Conservation (phyloP, 2,888 invertebrate genomes). For the Leucophenga montana region DNA sequence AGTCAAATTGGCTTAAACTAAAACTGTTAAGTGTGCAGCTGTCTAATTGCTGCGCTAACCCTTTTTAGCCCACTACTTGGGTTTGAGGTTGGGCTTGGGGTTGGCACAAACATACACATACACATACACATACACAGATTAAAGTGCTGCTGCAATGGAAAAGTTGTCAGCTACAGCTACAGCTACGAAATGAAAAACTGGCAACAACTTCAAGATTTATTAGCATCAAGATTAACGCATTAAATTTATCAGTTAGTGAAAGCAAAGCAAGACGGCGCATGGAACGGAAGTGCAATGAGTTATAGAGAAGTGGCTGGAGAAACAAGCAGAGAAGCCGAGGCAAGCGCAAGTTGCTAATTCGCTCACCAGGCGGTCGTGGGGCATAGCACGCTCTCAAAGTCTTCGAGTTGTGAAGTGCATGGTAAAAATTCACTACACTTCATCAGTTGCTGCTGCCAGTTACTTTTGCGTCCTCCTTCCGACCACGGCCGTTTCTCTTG, state of each 20-base stretch:
- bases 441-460: slow-evolving; percentile 50
- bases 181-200: slow-evolving; percentile 60
- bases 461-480: neutral
- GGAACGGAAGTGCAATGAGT: slow-evolving; percentile 6
- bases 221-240: slow-evolving; percentile 72
- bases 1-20: slow-evolving; percentile 69
- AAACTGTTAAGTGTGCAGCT: slow-evolving; percentile 61
- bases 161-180: too few relatives aligned
- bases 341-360: slow-evolving; percentile 5
- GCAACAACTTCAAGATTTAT: slow-evolving; percentile 71
- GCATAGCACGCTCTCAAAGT: too few relatives aligned
- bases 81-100: too few relatives aligned
- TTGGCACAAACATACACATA: slow-evolving; percentile 16
- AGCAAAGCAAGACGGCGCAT: neutral
- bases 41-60: slow-evolving; percentile 62
- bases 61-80: slow-evolving; percentile 17
- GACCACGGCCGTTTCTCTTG: slow-evolving; percentile 5
- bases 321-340: neutral
- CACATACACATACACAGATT: neutral
- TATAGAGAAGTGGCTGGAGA: too few relatives aligned
- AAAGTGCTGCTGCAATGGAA: too few relatives aligned
- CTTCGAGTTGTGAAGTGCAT: neutral
- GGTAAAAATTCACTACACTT: slow-evolving; percentile 45
- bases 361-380: slow-evolving; percentile 9
- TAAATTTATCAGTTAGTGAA: slow-evolving; percentile 59